phyloP scores from a whole-genome alignment of 2,888 invertebrate species.

The Acheta domesticus region DNA sequence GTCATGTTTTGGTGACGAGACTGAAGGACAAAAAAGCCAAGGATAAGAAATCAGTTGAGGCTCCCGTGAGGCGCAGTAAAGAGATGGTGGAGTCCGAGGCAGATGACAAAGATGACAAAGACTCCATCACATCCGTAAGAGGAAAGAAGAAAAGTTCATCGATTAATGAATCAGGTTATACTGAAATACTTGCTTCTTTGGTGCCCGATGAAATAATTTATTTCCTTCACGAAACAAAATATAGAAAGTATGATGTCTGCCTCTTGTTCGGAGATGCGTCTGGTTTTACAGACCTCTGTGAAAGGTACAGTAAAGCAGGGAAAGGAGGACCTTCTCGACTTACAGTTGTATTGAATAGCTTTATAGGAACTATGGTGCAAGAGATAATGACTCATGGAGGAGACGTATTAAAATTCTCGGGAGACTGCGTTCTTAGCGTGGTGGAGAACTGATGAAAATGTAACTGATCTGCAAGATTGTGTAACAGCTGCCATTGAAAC shows the following conservation, averaged over 20 bases:
- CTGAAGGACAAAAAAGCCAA: no score
- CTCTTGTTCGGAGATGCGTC: conserved; percentile 24
- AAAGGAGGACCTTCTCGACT: conserved; percentile 67
- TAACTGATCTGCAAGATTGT: conserved; percentile 53
- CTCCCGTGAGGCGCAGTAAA: no score
- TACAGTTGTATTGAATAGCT: conserved; percentile 65
- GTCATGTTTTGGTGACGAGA: no score
- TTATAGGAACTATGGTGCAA: conserved; percentile 69
- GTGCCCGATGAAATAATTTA: conserved; percentile 19
- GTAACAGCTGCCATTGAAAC: conserved; percentile 65
- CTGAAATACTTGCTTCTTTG: not conserved
- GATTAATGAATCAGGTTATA: not conserved
- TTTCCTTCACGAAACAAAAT: not conserved
- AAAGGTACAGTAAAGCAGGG: conserved; percentile 62
- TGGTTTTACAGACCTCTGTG: conserved; percentile 64
- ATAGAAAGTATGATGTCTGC: not conserved
- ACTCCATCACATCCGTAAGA: no score
- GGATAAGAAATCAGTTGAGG: no score
- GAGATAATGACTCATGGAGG: conserved; percentile 63
- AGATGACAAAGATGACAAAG: no score
- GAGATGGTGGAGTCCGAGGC: no score
- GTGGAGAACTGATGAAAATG: conserved; percentile 53
- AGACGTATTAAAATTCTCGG: conserved; percentile 66
- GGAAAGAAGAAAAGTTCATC: no score
- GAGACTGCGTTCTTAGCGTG: conserved; percentile 64